phyloP scores from a whole-genome alignment of 2,888 invertebrate genomes.

The Isotomurus palustris region DNA sequence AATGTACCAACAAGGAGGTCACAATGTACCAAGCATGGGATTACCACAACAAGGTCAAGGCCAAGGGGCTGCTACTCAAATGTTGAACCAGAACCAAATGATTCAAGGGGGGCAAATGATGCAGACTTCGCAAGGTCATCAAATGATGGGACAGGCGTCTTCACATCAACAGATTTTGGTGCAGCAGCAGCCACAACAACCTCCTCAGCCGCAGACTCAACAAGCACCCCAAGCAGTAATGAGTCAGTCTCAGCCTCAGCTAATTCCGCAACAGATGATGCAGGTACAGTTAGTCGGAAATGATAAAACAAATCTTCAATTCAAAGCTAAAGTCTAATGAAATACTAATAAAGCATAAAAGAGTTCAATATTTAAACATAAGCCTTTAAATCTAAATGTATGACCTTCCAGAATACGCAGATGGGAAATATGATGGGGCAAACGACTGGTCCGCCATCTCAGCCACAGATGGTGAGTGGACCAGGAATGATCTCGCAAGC shows the following conservation, averaged over 20 bases:
- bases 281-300: constrained; percentile 45
- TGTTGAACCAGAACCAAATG: constrained; percentile 50
- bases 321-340: not conserved
- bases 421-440: constrained; percentile 20
- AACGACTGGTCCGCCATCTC: constrained; percentile 23
- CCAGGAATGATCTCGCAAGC: constrained; percentile 31
- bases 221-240: constrained; percentile 28
- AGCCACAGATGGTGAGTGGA: constrained; percentile 33
- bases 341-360: not conserved
- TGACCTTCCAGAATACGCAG: constrained; percentile 14
- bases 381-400: not conserved
- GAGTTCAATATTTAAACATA: not conserved
- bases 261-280: constrained; percentile 57
- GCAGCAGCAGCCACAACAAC: constrained; percentile 31
- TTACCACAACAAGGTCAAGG: too few species aligned
- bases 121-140: constrained; percentile 47
- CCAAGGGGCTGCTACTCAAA: constrained; percentile 21
- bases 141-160: constrained; percentile 28
- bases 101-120: constrained; percentile 54
- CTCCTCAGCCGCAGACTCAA: constrained; percentile 17
- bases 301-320: too few species aligned
- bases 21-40: constrained; percentile 20
- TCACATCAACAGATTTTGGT: constrained; percentile 43
- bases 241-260: constrained; percentile 51
- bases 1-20: too few species aligned